These are phyloP conservation scores for Onchidella celtica DNA, from an alignment of 2,888 invertebrate species.

Conservation along the genomic window DNA sequence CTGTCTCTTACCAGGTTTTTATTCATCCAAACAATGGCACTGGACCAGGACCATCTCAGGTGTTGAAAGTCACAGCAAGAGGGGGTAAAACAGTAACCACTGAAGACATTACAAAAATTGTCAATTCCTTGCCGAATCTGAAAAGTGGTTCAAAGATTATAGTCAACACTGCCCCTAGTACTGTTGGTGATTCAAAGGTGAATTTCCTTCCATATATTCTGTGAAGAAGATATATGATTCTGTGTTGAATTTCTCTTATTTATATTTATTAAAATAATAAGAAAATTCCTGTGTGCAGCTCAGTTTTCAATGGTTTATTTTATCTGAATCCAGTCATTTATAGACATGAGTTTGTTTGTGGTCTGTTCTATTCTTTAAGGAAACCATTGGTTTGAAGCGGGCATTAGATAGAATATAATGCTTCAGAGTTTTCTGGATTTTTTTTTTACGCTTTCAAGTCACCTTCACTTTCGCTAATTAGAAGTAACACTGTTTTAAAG, in stretches of 20 bases:
- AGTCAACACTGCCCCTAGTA: conserved; percentile 31
- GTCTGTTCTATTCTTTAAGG: too few relatives aligned
- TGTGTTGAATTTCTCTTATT: too few relatives aligned
- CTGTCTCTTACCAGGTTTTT: conserved; percentile 21
- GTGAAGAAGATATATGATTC: too few relatives aligned
- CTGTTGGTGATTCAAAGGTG: conserved; percentile 10
- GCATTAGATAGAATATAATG: too few relatives aligned
- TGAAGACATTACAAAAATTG: conserved; percentile 47
- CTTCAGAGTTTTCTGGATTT: too few relatives aligned
- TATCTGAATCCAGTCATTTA: neutral
- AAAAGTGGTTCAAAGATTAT: conserved; percentile 45
- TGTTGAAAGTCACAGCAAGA: conserved; percentile 36
- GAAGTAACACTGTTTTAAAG: too few relatives aligned
- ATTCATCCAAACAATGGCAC: conserved; percentile 27
- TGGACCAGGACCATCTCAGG: conserved; percentile 29
- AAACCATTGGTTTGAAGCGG: too few relatives aligned
- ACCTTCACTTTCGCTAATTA: too few relatives aligned
- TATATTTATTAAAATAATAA: too few relatives aligned
- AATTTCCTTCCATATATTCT: neutral
- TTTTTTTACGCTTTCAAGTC: too few relatives aligned
- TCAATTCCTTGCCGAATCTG: conserved; percentile 42
- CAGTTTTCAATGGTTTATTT: neutral
- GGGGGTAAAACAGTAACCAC: conserved; percentile 41
- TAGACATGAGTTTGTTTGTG: too few relatives aligned
- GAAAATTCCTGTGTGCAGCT: too few relatives aligned